Evolutionary conservation across 2,113 vertebrate genomes (phyloP).

Genomic region (Macrotis lagotis): DNA sequence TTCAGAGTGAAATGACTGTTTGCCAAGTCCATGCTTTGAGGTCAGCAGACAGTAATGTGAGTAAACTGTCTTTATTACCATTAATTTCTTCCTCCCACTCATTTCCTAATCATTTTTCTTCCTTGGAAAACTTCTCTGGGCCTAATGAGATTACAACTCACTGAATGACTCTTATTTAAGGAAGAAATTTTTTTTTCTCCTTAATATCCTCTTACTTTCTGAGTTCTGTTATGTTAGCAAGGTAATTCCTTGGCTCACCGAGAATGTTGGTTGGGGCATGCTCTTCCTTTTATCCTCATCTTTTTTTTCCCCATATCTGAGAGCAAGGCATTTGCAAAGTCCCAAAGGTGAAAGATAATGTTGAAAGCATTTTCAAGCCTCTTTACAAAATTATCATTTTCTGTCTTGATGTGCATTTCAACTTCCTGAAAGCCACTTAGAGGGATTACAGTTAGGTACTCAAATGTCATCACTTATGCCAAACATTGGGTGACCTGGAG

Average conservation of each 20-base stretch:
- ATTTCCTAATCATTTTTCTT: background rate
- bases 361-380: constrained; percentile 1
- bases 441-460: background rate
- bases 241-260: background rate
- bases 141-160: background rate
- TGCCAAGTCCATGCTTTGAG: background rate
- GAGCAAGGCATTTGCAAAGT: background rate
- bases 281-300: background rate
- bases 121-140: background rate
- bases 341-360: constrained; percentile 31
- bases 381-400: constrained; percentile 15
- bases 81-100: background rate
- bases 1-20: background rate
- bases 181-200: background rate
- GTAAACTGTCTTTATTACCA: background rate
- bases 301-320: background rate
- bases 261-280: background rate
- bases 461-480: constrained; percentile 3
- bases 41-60: background rate
- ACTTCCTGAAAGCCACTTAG: constrained; percentile 61
- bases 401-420: constrained; percentile 4
- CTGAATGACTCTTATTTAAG: background rate
- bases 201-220: background rate
- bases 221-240: rapidly evolving
- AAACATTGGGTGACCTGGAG: constrained; percentile 4